phyloP scores from a whole-genome alignment of 2,113 vertebrate genomes.

The Lampris incognitus region DNA sequence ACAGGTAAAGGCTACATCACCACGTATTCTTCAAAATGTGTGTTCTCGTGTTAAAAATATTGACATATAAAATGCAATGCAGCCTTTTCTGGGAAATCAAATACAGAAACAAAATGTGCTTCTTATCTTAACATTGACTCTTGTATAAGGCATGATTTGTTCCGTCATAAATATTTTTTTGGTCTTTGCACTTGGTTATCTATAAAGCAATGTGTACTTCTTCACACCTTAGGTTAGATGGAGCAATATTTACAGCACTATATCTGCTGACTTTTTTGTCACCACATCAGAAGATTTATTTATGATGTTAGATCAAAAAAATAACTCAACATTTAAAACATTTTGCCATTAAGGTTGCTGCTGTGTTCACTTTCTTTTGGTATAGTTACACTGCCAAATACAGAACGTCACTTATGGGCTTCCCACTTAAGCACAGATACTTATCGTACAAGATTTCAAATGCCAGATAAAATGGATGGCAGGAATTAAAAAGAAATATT shows the following conservation, averaged over 20 bases:
- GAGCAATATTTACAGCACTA: conserved; percentile 84
- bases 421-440: conserved; percentile 78
- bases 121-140: conserved; percentile 82
- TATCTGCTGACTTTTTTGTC: conserved; percentile 70
- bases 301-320: conserved; percentile 57
- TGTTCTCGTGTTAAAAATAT: conserved; percentile 72
- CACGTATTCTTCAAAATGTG: conserved; percentile 62
- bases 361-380: conserved; percentile 72
- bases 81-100: conserved; percentile 65
- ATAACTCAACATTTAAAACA: conserved; percentile 65
- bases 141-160: conserved; percentile 85
- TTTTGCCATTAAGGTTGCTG: conserved; percentile 66
- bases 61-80: conserved; percentile 75
- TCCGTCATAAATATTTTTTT: conserved; percentile 80
- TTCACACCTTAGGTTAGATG: conserved; percentile 80
- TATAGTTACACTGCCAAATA: conserved; percentile 75
- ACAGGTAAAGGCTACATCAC: conserved; percentile 70
- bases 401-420: conserved; percentile 74
- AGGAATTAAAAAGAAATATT: conserved; percentile 71
- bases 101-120: conserved; percentile 83
- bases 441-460: conserved; percentile 73
- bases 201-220: conserved; percentile 83
- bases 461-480: conserved; percentile 73
- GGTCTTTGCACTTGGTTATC: conserved; percentile 79
- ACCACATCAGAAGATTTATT: conserved; percentile 63